phyloP scores from a whole-genome alignment of 2,797 vertebrate species.

The Phylloscopus collybita region DNA sequence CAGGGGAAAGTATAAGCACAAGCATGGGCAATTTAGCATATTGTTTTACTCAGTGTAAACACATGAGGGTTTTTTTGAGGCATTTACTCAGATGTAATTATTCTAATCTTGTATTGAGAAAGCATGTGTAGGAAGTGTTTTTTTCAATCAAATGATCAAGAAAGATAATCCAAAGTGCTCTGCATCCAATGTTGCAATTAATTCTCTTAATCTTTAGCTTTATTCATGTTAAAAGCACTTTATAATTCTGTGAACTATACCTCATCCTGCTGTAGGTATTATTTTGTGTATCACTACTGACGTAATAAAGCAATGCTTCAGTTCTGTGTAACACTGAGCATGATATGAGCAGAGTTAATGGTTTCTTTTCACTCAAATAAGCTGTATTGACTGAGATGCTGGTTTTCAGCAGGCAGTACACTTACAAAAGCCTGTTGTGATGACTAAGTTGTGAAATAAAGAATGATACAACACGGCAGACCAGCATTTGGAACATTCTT shows the following conservation, averaged over 20 bases:
- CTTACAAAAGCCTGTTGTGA: background rate
- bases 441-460: slow-evolving; percentile 3
- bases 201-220: slow-evolving; percentile 48
- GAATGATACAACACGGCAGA: background rate
- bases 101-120: slow-evolving; percentile 35
- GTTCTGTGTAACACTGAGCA: background rate
- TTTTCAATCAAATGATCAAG: slow-evolving; percentile 55
- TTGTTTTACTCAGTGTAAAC: slow-evolving; percentile 24
- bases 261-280: background rate
- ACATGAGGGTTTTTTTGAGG: background rate
- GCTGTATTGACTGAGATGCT: background rate
- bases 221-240: slow-evolving; percentile 45
- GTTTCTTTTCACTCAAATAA: background rate
- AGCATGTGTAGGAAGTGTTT: slow-evolving; percentile 27
- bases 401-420: background rate
- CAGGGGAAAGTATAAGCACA: background rate
- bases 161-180: slow-evolving; percentile 50
- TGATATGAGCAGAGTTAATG: background rate
- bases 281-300: background rate
- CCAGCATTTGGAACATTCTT: slow-evolving; percentile 25
- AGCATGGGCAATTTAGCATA: slow-evolving; percentile 3
- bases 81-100: slow-evolving; percentile 48
- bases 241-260: slow-evolving; percentile 3
- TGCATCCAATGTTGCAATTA: slow-evolving; percentile 5
- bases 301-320: background rate